A percentile compares a stretch with the other conserved stretches of the same genome.
Conservation (phyloP, 2,113 vertebrate species). For the Podocnemis expansa region DNA sequence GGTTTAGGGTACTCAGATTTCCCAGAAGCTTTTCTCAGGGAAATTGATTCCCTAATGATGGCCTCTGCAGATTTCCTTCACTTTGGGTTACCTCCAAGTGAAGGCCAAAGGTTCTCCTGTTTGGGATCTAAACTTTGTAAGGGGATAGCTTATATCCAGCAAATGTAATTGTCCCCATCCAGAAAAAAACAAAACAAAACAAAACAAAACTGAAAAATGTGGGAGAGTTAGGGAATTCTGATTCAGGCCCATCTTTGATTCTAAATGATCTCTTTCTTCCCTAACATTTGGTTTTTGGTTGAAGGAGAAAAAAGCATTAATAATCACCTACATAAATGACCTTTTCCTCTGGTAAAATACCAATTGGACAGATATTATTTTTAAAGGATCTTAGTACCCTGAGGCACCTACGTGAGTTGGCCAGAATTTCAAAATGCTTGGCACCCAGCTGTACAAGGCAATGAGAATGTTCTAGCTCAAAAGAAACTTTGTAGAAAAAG, state of each 20-base stretch:
- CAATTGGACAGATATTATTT: not conserved
- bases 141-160: not conserved
- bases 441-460: not conserved
- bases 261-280: not conserved
- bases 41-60: not conserved
- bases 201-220: not conserved
- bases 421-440: not conserved
- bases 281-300: not conserved
- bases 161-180: not conserved
- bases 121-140: not conserved
- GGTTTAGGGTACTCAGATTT: not conserved
- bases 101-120: not conserved
- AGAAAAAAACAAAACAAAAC: no score
- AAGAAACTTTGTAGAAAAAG: not conserved
- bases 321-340: not conserved
- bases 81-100: not conserved
- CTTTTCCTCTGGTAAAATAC: not conserved
- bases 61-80: not conserved
- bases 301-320: not conserved
- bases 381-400: not conserved
- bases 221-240: not conserved
- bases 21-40: rapidly evolving
- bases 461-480: not conserved
- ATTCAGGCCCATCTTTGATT: not conserved
- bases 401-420: not conserved